Evolutionary conservation across 2,888 invertebrate species (phyloP).

Genomic region (Rhingia campestris): DNA sequence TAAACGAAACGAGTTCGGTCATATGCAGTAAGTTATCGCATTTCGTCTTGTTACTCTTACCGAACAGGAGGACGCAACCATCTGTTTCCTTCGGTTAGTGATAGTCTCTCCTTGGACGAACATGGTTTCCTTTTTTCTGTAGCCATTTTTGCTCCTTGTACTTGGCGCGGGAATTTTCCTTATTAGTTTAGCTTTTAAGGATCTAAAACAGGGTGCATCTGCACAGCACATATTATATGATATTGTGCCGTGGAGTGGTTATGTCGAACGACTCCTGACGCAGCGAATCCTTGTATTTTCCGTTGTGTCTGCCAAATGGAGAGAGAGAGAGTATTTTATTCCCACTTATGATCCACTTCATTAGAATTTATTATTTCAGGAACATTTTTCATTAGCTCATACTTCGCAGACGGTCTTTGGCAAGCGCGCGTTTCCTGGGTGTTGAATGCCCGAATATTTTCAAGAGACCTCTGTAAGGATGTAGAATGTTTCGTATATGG

Average conservation of each 20-base stretch:
- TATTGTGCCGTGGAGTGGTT: background rate
- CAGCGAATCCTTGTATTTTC: slow-evolving; percentile 13
- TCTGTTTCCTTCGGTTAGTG: slow-evolving; percentile 36
- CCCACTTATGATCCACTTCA: slow-evolving; percentile 74
- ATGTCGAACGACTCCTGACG: slow-evolving; percentile 7
- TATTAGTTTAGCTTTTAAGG: slow-evolving; percentile 72
- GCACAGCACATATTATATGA: slow-evolving; percentile 21
- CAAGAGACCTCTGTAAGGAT: slow-evolving; percentile 18
- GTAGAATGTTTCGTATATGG: slow-evolving; percentile 27
- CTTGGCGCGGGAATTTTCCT: slow-evolving; percentile 40
- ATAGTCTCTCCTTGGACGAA: no score
- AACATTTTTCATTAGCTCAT: slow-evolving; percentile 64
- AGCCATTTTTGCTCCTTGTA: background rate
- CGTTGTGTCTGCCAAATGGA: slow-evolving; percentile 20
- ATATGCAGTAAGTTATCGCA: slow-evolving; percentile 59
- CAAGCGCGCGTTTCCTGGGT: background rate
- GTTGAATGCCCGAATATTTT: slow-evolving; percentile 10
- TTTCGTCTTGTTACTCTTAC: slow-evolving; percentile 31
- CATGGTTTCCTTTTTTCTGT: slow-evolving; percentile 17
- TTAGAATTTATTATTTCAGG: slow-evolving; percentile 74
- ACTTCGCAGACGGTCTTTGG: background rate
- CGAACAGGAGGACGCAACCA: slow-evolving; percentile 37
- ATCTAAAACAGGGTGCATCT: slow-evolving; percentile 34
- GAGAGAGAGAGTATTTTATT: slow-evolving; percentile 53
- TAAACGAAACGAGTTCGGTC: slow-evolving; percentile 49